These are phyloP conservation scores for Cliona cf. orientalis DNA, from an alignment of 37 sponge, comb jelly and placozoan genomes.

Conservation along the genomic window DNA sequence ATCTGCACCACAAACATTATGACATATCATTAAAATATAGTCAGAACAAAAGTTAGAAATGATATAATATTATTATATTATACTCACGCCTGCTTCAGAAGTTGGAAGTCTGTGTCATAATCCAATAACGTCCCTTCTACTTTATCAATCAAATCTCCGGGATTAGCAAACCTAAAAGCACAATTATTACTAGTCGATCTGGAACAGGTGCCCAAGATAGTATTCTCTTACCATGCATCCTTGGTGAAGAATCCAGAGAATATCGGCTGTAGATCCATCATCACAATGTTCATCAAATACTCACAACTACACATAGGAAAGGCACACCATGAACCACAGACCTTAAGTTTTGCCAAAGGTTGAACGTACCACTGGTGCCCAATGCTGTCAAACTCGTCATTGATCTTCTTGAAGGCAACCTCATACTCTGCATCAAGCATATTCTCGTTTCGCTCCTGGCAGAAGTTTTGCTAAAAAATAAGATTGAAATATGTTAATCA, in stretches of 20 bases:
- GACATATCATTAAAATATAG: background rate
- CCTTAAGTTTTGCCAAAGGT: too few species aligned
- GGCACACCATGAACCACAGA: background rate
- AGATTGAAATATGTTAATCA: too few species aligned
- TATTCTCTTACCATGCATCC: conserved; percentile 53
- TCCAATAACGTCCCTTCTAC: conserved; percentile 62
- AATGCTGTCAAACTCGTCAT: conserved; percentile 45
- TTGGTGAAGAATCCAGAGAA: conserved; percentile 52
- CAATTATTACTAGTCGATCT: background rate
- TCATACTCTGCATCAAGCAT: conserved; percentile 36
- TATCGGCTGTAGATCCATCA: conserved; percentile 54
- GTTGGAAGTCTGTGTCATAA: conserved; percentile 57
- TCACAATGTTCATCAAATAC: conserved; percentile 44
- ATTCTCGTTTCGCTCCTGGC: conserved; percentile 24
- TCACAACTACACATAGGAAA: conserved; percentile 45
- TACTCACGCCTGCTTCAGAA: conserved; percentile 68
- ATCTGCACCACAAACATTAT: conserved; percentile 20
- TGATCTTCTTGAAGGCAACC: conserved; percentile 30
- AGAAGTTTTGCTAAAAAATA: background rate
- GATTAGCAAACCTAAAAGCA: conserved; percentile 35
- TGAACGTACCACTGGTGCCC: conserved; percentile 41
- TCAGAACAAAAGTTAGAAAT: too few species aligned
- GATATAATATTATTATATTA: too few species aligned
- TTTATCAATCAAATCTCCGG: conserved; percentile 31
- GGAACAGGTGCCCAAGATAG: background rate